Evolutionary conservation across 2,113 vertebrate species (phyloP), one percentile per base, ranked within the genome.

Genomic region (Nannospalax galili): DNA sequence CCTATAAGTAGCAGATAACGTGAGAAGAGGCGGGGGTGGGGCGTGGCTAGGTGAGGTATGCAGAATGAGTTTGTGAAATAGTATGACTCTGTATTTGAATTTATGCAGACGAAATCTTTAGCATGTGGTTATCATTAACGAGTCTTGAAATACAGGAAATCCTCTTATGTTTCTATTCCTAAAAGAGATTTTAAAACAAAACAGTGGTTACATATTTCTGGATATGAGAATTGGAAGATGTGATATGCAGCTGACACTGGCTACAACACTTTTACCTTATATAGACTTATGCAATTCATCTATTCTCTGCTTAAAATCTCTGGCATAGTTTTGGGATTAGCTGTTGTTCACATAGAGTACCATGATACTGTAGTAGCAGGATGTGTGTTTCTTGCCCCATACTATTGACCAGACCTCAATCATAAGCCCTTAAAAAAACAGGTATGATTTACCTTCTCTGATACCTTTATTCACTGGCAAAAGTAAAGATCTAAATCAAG

Each of bases 161-260:
- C n/a, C 19, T 30, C 75, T 95, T 94, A 52, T 72, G 19, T 96
- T 85, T 95, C n/a, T 93, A 16, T n/a, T 96, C 73, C 40, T 62
- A 40, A 81, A 90, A 20, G 77, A 20, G 3, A 74, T 93, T 93
- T 88, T 62, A 75, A 75, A 30, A 64, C 48, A 74, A 85, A 89
- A 30, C 45, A 77, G n/a, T 69, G 69, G 72, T 80, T 80, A 32
- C 48, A 2, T 87, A 37, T 92, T 79, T 94, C 37, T 95, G 60
- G 64, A 74, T 81, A 73, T 92, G 70, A 42, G 32, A 94, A 62
- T 88, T 81, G 67, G 74, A 87, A 88, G 88, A 91, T 70, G 0
- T 84, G 65, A 35, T 79, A 3, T 42, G 48, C 40, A 94, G 73
- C 48, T 17, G 90, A 10, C 30, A 32, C 58, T 97, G 80, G 16